Evolutionary conservation across 2,113 vertebrate genomes (phyloP).

Genomic region (Apistogramma diplotaenia): DNA sequence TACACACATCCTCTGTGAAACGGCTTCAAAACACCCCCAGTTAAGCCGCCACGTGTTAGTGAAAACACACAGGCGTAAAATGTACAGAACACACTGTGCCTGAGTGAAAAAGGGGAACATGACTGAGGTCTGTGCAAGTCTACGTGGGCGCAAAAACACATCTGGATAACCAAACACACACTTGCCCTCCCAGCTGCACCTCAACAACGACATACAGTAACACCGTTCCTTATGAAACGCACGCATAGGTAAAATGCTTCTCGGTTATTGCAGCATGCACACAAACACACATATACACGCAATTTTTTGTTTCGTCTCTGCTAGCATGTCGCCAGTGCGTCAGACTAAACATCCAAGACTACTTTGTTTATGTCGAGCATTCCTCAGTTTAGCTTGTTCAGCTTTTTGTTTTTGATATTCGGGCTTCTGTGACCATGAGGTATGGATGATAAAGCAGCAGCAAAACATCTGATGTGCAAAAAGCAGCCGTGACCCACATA

Average conservation of each 20-base stretch:
- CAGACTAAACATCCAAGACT: neutral
- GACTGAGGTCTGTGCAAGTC: neutral
- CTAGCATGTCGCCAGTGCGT: neutral
- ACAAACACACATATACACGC: too few species aligned
- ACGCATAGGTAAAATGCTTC: neutral
- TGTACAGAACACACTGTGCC: constrained; percentile 34
- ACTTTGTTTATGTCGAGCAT: constrained; percentile 13
- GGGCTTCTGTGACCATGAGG: constrained; percentile 12
- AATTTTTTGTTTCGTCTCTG: neutral
- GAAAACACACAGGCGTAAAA: constrained; percentile 36
- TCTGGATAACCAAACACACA: neutral
- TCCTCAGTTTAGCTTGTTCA: neutral
- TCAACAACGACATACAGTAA: neutral
- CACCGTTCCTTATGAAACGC: neutral
- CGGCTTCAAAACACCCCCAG: constrained; percentile 51
- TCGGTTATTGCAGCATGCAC: neutral
- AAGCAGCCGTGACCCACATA: constrained; percentile 62
- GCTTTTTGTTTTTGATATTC: neutral
- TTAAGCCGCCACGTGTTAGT: neutral
- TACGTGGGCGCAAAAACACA: neutral
- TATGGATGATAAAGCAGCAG: constrained; percentile 25
- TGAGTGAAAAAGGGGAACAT: neutral
- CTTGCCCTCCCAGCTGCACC: neutral
- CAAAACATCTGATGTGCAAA: constrained; percentile 38
- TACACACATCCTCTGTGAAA: constrained; percentile 12